These are phyloP conservation scores for Mayetiola destructor DNA, from an alignment of 2,888 invertebrate genomes.

Conservation along the genomic window DNA sequence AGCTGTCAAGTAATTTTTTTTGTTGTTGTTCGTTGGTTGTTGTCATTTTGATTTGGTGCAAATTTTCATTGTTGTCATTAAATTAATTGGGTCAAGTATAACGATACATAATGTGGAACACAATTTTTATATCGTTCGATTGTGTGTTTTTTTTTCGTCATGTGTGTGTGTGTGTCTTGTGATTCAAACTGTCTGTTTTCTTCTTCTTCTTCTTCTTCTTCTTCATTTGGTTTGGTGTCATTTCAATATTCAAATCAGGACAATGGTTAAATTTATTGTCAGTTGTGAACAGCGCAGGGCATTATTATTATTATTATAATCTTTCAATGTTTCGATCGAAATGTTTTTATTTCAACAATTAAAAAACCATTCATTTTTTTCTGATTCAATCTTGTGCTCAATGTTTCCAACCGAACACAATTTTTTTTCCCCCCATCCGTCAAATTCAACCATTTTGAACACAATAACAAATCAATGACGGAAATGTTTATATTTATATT, in stretches of 20 bases:
- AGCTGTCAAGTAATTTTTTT: neutral
- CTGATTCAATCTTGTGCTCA: no score
- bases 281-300: neutral
- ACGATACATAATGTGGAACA: constrained; percentile 9
- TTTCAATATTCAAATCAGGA: no score
- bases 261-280: neutral
- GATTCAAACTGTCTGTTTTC: neutral
- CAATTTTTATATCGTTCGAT: neutral
- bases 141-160: neutral
- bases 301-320: neutral
- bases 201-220: neutral
- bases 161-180: neutral
- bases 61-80: constrained; percentile 8
- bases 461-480: no score
- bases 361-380: no score
- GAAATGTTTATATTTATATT: no score
- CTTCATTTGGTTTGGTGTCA: neutral
- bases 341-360: neutral
- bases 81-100: constrained; percentile 12
- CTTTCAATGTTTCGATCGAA: neutral
- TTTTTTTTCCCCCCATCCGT: no score
- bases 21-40: neutral
- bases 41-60: no score
- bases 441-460: no score
- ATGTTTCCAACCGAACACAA: no score